Conservation (phyloP, 2,113 vertebrate species). For the Salvator merianae region DNA sequence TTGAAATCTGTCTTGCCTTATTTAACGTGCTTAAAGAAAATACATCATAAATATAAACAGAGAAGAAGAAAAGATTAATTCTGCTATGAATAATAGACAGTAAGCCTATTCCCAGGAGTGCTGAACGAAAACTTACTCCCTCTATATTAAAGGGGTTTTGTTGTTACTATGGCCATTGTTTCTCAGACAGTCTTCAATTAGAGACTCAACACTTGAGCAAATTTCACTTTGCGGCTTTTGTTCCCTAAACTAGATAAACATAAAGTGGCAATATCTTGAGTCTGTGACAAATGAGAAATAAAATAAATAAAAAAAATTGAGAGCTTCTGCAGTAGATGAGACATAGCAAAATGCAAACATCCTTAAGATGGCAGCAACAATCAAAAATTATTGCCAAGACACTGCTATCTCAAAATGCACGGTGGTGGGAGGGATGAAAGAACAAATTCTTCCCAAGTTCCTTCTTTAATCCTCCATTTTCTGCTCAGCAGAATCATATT, state of each 20-base stretch:
- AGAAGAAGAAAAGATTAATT: not conserved
- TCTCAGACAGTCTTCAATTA: not conserved
- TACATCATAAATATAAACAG: not conserved
- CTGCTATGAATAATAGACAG: conserved; percentile 1
- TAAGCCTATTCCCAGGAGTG: not conserved
- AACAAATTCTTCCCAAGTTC: conserved; percentile 46
- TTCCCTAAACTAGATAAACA: not conserved
- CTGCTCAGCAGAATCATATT: conserved; percentile 65
- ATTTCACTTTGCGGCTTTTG: conserved; percentile 14
- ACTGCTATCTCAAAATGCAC: conserved; percentile 9
- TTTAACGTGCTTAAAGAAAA: conserved; percentile 2
- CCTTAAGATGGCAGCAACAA: conserved; percentile 62
- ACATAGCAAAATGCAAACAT: not conserved
- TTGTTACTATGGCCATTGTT: not conserved
- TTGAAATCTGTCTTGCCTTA: not conserved
- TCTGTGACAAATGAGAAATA: not conserved
- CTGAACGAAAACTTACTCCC: not conserved
- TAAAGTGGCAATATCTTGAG: not conserved
- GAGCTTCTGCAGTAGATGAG: not conserved
- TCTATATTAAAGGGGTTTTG: conserved; percentile 1
- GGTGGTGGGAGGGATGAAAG: conserved; percentile 15
- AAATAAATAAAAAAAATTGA: not conserved
- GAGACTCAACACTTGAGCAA: not conserved
- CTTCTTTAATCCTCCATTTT: conserved; percentile 72
- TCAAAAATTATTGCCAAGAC: conserved; percentile 36